Conservation (phyloP, 2,888 invertebrate genomes). For the Fragum sueziense region DNA sequence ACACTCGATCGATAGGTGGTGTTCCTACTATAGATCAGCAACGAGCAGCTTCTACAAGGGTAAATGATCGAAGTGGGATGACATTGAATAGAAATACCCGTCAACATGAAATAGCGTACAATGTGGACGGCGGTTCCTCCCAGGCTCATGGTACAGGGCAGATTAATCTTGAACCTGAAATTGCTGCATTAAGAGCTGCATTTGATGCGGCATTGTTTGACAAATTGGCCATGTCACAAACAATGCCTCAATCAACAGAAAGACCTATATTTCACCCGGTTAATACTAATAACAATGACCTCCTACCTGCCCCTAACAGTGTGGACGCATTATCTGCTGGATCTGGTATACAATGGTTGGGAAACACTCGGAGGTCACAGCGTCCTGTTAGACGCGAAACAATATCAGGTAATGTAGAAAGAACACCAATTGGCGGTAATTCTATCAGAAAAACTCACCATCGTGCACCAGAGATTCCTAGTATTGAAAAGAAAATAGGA, state of each 20-base stretch:
- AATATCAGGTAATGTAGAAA: background rate
- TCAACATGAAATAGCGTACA: background rate
- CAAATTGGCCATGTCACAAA: constrained; percentile 2
- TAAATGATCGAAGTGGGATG: no score
- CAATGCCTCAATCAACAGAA: background rate
- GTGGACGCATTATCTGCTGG: background rate
- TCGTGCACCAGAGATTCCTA: background rate
- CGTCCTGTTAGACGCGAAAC: background rate
- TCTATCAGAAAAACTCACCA: background rate
- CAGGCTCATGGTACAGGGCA: background rate
- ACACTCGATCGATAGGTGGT: no score
- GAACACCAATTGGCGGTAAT: background rate
- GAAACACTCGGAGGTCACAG: background rate
- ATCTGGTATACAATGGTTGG: constrained; percentile 1
- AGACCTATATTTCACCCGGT: background rate
- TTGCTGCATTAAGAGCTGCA: constrained; percentile 10
- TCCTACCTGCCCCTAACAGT: background rate
- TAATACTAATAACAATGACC: background rate
- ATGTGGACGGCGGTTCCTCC: background rate
- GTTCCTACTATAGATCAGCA: no score
- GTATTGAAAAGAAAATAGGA: background rate
- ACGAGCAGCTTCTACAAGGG: no score
- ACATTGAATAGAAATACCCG: no score
- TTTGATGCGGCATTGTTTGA: constrained; percentile 24
- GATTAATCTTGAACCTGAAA: constrained; percentile 15